Evolutionary conservation across 2,888 invertebrate species (phyloP).

Genomic region (Cancer borealis): DNA sequence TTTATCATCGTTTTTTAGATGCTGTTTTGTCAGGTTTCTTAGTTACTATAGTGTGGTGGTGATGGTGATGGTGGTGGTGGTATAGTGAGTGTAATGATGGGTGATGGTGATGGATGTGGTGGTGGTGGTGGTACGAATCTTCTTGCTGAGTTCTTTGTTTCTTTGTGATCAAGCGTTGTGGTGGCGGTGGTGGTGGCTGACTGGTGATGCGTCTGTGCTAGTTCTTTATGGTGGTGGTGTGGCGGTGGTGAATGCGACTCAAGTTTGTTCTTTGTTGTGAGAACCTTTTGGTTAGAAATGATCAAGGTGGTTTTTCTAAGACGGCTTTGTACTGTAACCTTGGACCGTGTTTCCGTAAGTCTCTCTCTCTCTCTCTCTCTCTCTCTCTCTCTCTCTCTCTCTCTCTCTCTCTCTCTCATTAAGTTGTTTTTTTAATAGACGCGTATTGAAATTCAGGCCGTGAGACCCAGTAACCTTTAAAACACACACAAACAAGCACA

Average conservation of each 20-base stretch:
- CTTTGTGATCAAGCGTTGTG: background rate
- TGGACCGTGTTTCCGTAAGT: background rate
- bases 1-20: background rate
- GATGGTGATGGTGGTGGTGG: background rate
- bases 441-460: background rate
- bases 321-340: background rate
- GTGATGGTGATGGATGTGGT: no score
- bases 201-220: no score
- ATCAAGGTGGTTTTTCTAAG: background rate
- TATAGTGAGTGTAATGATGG: background rate
- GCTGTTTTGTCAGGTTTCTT: background rate
- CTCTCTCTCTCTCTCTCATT: background rate
- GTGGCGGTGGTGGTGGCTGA: no score
- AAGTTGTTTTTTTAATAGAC: background rate
- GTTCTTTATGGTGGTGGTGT: background rate
- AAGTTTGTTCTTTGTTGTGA: background rate
- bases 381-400: conserved; percentile 41
- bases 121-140: background rate
- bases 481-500: conserved; percentile 26
- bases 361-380: conserved; percentile 37
- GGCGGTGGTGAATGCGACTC: background rate
- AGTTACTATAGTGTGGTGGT: conserved; percentile 11
- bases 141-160: background rate
- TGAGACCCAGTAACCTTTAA: background rate
- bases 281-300: background rate